Percentiles rank a stretch among this genome's conserved stretches.
Evolutionary conservation across 2,888 invertebrate species (phyloP).

Genomic region (Fabriciana adippe): DNA sequence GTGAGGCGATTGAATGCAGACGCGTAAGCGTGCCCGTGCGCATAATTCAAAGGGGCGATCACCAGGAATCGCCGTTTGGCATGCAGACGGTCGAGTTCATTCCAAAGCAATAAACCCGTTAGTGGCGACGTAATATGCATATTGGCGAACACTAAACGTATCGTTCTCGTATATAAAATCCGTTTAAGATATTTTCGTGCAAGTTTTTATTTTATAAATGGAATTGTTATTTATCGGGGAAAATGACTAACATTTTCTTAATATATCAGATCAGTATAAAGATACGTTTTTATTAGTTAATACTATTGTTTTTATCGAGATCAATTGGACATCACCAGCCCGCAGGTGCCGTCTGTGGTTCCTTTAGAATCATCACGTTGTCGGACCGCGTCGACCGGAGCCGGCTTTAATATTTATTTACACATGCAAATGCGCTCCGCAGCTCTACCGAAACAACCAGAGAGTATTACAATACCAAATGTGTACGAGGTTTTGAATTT

Average conservation of each 20-base stretch:
- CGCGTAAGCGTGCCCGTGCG: slow-evolving; percentile 72
- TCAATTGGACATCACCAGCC: slow-evolving; percentile 53
- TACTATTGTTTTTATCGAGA: slow-evolving; percentile 44
- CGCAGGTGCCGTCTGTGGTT: slow-evolving; percentile 58
- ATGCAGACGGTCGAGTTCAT: slow-evolving; percentile 75
- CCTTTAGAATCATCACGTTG: slow-evolving; percentile 51
- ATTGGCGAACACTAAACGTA: slow-evolving; percentile 57
- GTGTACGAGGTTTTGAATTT: no score
- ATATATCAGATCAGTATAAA: no score
- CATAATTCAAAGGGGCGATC: slow-evolving; percentile 80
- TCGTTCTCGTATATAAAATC: slow-evolving; percentile 32
- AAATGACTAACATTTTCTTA: no score
- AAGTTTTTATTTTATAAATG: not conserved
- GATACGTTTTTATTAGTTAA: no score
- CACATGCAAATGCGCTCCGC: slow-evolving; percentile 61
- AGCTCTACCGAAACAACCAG: slow-evolving; percentile 15
- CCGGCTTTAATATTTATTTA: slow-evolving; percentile 69
- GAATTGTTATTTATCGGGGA: no score
- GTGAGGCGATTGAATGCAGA: slow-evolving; percentile 71
- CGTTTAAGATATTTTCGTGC: not conserved
- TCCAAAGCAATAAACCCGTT: slow-evolving; percentile 78
- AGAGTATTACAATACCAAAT: not conserved
- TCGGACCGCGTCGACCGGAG: slow-evolving; percentile 48
- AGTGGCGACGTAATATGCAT: slow-evolving; percentile 72
- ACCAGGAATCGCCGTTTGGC: slow-evolving; percentile 76